Conservation (phyloP, 2,113 vertebrate genomes). For the Sporophila hypoxantha region DNA sequence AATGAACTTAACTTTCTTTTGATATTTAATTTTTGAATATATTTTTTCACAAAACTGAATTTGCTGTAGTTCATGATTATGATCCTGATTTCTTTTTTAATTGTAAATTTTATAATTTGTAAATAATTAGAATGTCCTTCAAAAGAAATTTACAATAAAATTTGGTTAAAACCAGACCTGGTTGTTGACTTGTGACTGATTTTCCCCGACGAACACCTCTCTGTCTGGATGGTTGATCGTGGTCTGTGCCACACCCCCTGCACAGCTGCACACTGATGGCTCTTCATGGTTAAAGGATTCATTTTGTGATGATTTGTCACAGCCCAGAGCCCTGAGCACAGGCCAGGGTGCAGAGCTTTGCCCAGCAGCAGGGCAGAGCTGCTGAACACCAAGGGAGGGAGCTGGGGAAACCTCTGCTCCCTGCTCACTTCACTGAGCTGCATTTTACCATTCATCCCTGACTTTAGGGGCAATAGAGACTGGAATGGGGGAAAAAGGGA, state of each 20-base stretch:
- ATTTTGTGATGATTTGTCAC: background rate
- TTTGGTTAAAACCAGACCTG: background rate
- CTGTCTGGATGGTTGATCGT: background rate
- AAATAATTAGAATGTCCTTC: background rate
- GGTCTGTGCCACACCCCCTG: background rate
- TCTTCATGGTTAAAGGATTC: background rate
- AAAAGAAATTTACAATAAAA: conserved; percentile 35
- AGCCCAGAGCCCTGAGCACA: background rate
- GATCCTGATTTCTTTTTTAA: conserved; percentile 35
- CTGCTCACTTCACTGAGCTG: background rate
- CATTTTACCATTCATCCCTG: background rate
- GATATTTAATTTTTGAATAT: conserved; percentile 62
- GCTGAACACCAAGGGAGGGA: background rate
- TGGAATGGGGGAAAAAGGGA: background rate
- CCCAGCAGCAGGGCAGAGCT: background rate
- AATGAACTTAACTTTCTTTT: conserved; percentile 52
- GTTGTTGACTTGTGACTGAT: background rate
- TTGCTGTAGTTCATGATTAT: conserved; percentile 15
- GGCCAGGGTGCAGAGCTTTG: background rate
- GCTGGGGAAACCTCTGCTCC: background rate
- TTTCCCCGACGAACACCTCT: background rate
- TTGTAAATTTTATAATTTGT: conserved; percentile 50
- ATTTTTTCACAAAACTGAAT: conserved; percentile 59
- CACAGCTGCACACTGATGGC: background rate
- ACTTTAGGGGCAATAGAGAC: background rate